These are phyloP conservation scores for Thalpophila matura DNA, from an alignment of 2,888 invertebrate genomes.

Conservation along the genomic window DNA sequence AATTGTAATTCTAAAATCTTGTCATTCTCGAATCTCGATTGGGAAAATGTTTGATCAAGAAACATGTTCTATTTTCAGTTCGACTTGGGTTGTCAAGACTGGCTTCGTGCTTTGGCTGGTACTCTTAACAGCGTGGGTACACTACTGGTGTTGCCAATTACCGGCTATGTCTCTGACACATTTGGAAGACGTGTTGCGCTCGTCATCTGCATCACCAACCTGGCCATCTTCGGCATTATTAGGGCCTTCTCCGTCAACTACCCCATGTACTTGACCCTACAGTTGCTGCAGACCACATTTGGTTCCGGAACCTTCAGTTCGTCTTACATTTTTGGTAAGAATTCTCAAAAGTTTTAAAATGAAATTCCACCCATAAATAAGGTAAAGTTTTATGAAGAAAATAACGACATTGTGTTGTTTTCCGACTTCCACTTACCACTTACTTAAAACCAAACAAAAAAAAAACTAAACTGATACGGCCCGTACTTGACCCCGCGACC, in stretches of 20 bases:
- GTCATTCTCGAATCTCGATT: too few species aligned
- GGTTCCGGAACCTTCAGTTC: conserved; percentile 90
- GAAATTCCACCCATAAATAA: too few species aligned
- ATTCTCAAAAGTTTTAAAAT: too few species aligned
- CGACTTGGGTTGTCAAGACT: conserved; percentile 92
- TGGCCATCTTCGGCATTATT: conserved; percentile 86
- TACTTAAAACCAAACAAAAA: too few species aligned
- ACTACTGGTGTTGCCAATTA: conserved; percentile 92
- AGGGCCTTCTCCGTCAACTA: conserved; percentile 90
- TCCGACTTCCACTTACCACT: too few species aligned
- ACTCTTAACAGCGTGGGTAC: conserved; percentile 93
- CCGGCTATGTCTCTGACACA: conserved; percentile 93
- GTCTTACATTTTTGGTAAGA: conserved; percentile 82
- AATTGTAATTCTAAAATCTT: too few species aligned
- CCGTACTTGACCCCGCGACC: too few species aligned
- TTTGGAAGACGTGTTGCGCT: conserved; percentile 89
- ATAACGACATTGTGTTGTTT: too few species aligned
- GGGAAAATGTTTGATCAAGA: background rate
- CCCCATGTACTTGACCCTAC: conserved; percentile 87
- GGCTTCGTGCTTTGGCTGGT: conserved; percentile 93
- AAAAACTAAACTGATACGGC: too few species aligned
- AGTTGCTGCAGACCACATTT: conserved; percentile 88
- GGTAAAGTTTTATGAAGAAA: too few species aligned
- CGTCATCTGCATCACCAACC: conserved; percentile 83
- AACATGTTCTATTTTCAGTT: conserved; percentile 86